Percentiles rank a stretch among this genome's conserved stretches.
Evolutionary conservation across 2,888 invertebrate genomes (phyloP).

Genomic region (Drosophila mimica): DNA sequence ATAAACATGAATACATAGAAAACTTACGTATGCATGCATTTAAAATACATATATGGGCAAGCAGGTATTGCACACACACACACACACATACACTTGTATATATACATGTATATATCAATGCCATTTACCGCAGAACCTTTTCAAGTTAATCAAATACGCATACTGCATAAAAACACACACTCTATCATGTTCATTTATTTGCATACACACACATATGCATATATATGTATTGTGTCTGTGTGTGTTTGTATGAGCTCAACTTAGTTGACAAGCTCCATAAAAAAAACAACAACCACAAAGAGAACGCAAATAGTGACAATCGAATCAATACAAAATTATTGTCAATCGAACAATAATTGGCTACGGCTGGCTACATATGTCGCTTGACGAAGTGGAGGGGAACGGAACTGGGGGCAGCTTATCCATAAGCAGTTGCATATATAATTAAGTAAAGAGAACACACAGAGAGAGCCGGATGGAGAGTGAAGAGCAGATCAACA

Average conservation of each 20-base stretch:
- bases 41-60: conserved; percentile 8
- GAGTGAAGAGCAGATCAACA: neutral
- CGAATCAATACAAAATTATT: conserved; percentile 73
- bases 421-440: neutral
- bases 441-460: neutral
- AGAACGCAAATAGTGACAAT: conserved; percentile 46
- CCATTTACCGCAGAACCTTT: conserved; percentile 15
- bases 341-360: conserved; percentile 63
- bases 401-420: neutral
- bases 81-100: neutral
- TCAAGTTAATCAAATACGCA: conserved; percentile 7
- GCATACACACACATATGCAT: conserved; percentile 7
- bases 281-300: conserved; percentile 15
- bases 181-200: conserved; percentile 26
- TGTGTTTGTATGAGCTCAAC: neutral
- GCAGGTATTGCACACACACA: conserved; percentile 1
- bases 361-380: neutral
- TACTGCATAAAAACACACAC: neutral
- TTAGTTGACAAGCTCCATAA: conserved; percentile 21
- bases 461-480: neutral
- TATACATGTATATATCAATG: neutral
- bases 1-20: conserved; percentile 7
- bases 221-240: neutral
- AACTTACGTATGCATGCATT: neutral
- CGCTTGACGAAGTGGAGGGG: conserved; percentile 7